Base-by-base conservation (phyloP, 2,888 invertebrate species). In the Megamerina dolium region DNA sequence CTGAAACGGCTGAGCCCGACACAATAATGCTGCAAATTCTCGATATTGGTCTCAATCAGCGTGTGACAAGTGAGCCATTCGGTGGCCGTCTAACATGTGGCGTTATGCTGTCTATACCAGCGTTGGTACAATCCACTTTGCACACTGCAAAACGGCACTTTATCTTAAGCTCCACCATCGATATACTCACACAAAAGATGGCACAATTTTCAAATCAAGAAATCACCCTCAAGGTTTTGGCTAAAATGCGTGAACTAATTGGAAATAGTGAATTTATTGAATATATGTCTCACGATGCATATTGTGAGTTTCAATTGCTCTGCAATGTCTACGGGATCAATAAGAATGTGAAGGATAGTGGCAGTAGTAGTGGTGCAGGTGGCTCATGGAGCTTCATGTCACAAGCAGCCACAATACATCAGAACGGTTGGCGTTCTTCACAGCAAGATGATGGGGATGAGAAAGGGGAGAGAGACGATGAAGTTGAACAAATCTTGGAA, bases 201-300 rank as follows among this genome's bases (percentile, higher is more conserved):
- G 74, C 75, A 14, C 77, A 79, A 56, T 74, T 78, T 18, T 76
- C 75, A 44, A 79, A 80, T 46, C 75, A 87, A 75, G 75, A 87
- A 74, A 73, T 83, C 56, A 74, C 83, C 41, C 46, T 85, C 38
- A 75, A 83, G 54, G 82, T 87, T 2, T 67, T 88, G 44, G 72
- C 81, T 36, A 83, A 83, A 66, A 77, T 88, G 33, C 77, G 82
- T 37, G 80, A 83, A 49, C 73, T 80, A 6, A 75, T 86, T 45
- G 87, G 87, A 1, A 71, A 75, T 3, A 73, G 77, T 8, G 79
- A 81, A 45, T 87, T 87, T 59, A 75, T 81, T 56, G 71, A 74
- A 31, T 77, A 77, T 51, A 64, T 80, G 53, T 69, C 74, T 31
- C 70, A 72, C 26, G 75, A 74, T 31, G 70, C 75, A 1, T 73